Evolutionary conservation across 2,797 vertebrate genomes (phyloP).

Genomic region (Sylvia borin): DNA sequence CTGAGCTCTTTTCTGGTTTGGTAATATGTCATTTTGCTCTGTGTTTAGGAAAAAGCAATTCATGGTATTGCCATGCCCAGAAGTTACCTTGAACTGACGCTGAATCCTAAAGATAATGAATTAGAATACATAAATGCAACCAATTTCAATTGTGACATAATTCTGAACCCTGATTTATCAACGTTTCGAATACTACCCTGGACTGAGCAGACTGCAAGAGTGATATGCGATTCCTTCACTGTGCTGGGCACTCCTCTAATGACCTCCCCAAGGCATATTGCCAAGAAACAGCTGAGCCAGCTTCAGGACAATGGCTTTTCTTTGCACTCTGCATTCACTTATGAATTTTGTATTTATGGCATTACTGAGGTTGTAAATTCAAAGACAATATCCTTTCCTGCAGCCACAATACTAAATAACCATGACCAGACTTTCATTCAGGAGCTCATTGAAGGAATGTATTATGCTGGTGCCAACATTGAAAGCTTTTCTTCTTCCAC

Average conservation of each 20-base stretch:
- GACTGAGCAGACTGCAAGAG: slow-evolving; percentile 88
- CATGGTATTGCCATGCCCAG: slow-evolving; percentile 90
- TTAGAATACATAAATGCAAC: slow-evolving; percentile 83
- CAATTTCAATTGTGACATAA: slow-evolving; percentile 89
- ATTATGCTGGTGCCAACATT: slow-evolving; percentile 88
- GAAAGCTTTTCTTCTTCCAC: slow-evolving; percentile 91
- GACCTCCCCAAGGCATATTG: slow-evolving; percentile 89
- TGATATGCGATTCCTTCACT: slow-evolving; percentile 92
- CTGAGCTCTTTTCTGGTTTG: neutral
- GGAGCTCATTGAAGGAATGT: slow-evolving; percentile 90
- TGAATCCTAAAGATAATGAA: slow-evolving; percentile 86
- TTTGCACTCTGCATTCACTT: slow-evolving; percentile 87
- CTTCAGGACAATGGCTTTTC: slow-evolving; percentile 87
- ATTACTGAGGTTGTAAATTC: slow-evolving; percentile 87
- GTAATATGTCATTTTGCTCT: slow-evolving; percentile 2
- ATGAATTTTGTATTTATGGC: slow-evolving; percentile 90
- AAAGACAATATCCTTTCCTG: slow-evolving; percentile 89
- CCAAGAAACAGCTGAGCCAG: slow-evolving; percentile 86
- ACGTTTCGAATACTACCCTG: slow-evolving; percentile 89
- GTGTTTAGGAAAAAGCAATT: slow-evolving; percentile 87
- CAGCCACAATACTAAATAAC: slow-evolving; percentile 86
- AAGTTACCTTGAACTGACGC: slow-evolving; percentile 89
- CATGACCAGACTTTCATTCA: slow-evolving; percentile 91
- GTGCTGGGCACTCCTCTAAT: slow-evolving; percentile 83
- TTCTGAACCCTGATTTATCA: slow-evolving; percentile 88